These are phyloP conservation scores for Semaprochilodus insignis DNA, from an alignment of 2,797 vertebrate genomes.

Conservation along the genomic window DNA sequence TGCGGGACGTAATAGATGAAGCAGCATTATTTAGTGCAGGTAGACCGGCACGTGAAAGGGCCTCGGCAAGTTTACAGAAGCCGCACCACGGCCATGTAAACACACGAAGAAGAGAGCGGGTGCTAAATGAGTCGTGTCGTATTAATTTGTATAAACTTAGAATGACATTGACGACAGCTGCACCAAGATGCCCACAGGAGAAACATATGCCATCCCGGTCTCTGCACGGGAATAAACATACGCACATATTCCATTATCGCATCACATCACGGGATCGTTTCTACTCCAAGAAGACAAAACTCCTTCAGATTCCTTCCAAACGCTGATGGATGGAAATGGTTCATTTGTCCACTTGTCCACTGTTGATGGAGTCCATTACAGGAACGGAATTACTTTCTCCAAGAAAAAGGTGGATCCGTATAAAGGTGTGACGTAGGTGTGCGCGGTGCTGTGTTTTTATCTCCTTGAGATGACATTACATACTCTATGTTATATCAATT, in stretches of 20 bases:
- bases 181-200: conserved; percentile 40
- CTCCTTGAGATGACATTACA: conserved; percentile 67
- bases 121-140: conserved; percentile 44
- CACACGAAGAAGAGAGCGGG: not conserved
- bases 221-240: not conserved
- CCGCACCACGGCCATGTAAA: not conserved
- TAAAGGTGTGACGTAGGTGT: not conserved
- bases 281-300: not conserved
- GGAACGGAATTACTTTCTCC: not conserved
- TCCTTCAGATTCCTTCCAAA: not conserved
- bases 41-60: no score
- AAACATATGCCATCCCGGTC: conserved; percentile 47
- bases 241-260: not conserved
- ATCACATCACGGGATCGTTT: not conserved
- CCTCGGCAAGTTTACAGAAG: not conserved
- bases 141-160: conserved; percentile 50
- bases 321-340: not conserved
- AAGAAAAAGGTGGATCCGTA: not conserved
- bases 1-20: no score
- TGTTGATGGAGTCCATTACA: not conserved
- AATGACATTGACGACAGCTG: conserved; percentile 55
- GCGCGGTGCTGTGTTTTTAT: conserved; percentile 43
- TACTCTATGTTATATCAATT: conserved; percentile 69
- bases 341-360: not conserved
- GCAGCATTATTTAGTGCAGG: not conserved